A percentile compares a stretch with the other conserved stretches of the same genome.
Conservation (phyloP, 2,113 vertebrate species). For the Barnardius zonarius region DNA sequence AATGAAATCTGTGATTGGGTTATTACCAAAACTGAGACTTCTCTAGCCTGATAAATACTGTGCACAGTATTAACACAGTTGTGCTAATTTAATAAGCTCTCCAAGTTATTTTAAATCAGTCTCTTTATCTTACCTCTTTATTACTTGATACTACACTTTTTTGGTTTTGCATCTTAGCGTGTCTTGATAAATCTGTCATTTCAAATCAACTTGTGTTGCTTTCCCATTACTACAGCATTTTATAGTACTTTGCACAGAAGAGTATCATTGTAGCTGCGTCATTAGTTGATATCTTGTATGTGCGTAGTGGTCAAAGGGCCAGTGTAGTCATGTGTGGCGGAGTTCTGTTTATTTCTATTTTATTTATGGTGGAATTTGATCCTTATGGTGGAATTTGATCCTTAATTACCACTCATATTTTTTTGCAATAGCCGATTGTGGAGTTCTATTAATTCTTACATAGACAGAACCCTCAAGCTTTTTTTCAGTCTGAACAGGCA, state of each 20-base stretch:
- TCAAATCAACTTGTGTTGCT: neutral
- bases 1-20: neutral
- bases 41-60: neutral
- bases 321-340: neutral
- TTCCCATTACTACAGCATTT: neutral
- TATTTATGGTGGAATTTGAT: neutral
- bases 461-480: neutral
- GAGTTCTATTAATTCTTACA: neutral
- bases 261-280: neutral
- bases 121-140: neutral
- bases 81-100: neutral
- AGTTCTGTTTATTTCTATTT: neutral
- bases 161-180: neutral
- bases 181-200: neutral
- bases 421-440: neutral
- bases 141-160: neutral
- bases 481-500: neutral
- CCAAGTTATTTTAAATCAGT: neutral
- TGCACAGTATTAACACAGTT: neutral
- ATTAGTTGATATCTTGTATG: neutral
- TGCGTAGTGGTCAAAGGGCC: neutral
- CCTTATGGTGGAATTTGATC: neutral
- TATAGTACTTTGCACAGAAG: neutral
- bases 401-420: neutral
- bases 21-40: neutral